Evolutionary conservation across 30 jellyfish, hydroid and myxozoan species (phyloP), one percentile per base, ranked within the genome.

Genomic region (Pelagia noctiluca): DNA sequence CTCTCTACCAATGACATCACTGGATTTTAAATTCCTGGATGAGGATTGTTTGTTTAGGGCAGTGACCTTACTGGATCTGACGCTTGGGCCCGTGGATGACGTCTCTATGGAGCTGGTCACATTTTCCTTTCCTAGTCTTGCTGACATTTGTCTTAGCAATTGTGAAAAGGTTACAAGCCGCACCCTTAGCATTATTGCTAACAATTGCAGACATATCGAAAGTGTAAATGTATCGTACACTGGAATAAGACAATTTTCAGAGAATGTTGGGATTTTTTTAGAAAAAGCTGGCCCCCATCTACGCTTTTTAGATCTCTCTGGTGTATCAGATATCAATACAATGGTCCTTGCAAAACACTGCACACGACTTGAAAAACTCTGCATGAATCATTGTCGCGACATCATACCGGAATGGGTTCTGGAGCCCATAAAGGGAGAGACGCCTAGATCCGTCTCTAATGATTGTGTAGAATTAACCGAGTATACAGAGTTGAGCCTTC

Each of bases 351-450:
- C 80, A 7, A 47, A 69, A 24, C 70, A 68, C 65, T 82, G 92
- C 37, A 32, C 75, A 11, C 92, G 62, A 23, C 47, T 82, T 29
- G 86, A 82, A 37, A 82, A 70, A 62, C 92, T 82, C 38, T 82
- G 19, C 47, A 33, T 82, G 65, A 82, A 82, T 74, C 92, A 82
- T 29, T 82, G 92, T 32, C 80, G 86, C 34, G 74, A 69, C 23
- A 54, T 70, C 47, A 73, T 60, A 4, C 53, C 92, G 16, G 92
- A 82, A 25, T 82, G 92, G 92, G 47, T 82, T 23, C 74, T 82
- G 5, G 53, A 61, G 10, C 49, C 30, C 47, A 31, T 71, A 10
- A 2, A 25, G 21, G 21, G 26, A 10, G 68, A 19, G 21, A 3
- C 21, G 7, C 30, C 12, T 4, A 52, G 68, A 52, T 8, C 12